Evolutionary conservation across 2,113 vertebrate species (phyloP).

Genomic region (Tragelaphus scriptus): DNA sequence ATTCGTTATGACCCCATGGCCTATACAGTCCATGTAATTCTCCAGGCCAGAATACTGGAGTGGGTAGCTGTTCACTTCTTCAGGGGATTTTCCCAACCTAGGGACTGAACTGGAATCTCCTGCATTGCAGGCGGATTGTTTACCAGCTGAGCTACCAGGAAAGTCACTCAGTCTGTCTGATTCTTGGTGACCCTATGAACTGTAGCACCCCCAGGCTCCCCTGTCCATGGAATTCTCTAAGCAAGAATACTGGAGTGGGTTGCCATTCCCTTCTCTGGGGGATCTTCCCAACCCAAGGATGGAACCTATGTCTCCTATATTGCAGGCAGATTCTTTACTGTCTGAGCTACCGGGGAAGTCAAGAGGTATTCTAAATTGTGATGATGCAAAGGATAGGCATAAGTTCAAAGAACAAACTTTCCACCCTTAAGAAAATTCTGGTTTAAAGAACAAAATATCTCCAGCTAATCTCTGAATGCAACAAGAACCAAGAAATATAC

Average conservation of each 20-base stretch:
- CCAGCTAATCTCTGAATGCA: background rate
- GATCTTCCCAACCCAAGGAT: background rate
- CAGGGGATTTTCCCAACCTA: background rate
- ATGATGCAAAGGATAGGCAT: background rate
- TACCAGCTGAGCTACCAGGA: background rate
- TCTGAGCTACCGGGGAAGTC: background rate
- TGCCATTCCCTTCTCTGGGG: background rate
- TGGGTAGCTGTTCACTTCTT: background rate
- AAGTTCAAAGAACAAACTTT: background rate
- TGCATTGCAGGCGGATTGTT: background rate
- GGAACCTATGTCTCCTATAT: background rate
- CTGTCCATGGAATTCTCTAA: background rate
- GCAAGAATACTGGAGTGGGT: background rate
- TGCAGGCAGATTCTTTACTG: background rate
- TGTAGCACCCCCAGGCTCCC: background rate
- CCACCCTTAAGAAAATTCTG: background rate
- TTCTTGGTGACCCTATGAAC: background rate
- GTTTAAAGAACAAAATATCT: background rate
- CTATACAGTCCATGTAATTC: background rate
- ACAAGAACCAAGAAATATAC: slow-evolving; percentile 17
- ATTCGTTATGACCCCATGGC: background rate
- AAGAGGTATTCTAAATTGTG: slow-evolving; percentile 11
- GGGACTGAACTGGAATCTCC: background rate
- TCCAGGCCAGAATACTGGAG: background rate
- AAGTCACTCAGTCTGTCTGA: background rate